phyloP scores from a whole-genome alignment of 2,797 vertebrate species.

The Liasis olivaceus region DNA sequence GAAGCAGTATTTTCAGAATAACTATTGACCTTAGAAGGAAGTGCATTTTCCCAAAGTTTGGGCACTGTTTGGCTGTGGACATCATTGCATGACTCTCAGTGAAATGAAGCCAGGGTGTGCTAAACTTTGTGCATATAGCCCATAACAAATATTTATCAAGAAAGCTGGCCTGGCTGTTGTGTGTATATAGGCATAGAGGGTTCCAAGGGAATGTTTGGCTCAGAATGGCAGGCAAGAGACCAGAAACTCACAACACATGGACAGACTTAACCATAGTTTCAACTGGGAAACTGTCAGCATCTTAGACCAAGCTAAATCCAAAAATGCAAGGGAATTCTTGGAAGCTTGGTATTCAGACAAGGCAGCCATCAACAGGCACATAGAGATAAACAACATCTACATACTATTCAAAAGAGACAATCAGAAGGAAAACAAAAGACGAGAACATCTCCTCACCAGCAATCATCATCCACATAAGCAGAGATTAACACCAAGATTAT shows the following conservation, averaged over 20 bases:
- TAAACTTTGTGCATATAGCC: conserved; percentile 53
- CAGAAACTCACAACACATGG: conserved; percentile 21
- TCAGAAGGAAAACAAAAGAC: too few species aligned
- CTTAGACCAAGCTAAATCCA: too few species aligned
- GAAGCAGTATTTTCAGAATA: neutral
- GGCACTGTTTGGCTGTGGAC: neutral
- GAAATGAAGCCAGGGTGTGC: conserved; percentile 64
- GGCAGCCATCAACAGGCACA: too few species aligned
- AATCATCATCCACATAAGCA: too few species aligned
- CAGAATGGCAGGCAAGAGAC: neutral
- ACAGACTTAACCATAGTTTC: too few species aligned
- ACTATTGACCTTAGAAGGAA: neutral
- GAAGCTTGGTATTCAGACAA: too few species aligned
- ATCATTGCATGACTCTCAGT: conserved; percentile 12
- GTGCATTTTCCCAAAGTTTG: neutral
- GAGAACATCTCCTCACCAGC: too few species aligned
- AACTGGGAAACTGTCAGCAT: too few species aligned
- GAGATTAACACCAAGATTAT: too few species aligned
- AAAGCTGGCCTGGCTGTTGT: conserved; percentile 34
- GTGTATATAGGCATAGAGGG: conserved; percentile 56
- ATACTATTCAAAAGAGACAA: too few species aligned
- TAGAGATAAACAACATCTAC: too few species aligned
- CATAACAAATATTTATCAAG: conserved; percentile 15
- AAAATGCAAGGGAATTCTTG: too few species aligned
- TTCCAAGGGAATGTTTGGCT: conserved; percentile 51